Base-by-base conservation (phyloP, 1,140 invertebrate species). In the Gryllus bimaculatus region DNA sequence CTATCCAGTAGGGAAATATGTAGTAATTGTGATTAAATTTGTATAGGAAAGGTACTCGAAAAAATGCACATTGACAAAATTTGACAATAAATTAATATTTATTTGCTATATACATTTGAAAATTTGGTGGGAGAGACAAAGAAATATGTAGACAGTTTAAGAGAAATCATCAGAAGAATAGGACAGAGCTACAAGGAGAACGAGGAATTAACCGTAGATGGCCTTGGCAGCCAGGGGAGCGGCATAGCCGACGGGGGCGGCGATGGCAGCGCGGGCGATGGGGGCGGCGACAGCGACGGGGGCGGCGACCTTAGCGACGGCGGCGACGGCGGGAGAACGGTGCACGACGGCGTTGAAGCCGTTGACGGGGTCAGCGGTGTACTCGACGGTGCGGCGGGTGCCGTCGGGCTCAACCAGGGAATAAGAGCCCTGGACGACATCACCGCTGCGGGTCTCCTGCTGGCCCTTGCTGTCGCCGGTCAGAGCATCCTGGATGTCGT, bases 191-290 rank as follows among this genome's bases (percentile, higher is more conserved):
- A 18, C 0, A 66, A 10, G 54, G 7, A 1, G 18, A 18, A 13
- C 1, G 54, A 3, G 18, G 10, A 7, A 1, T 66, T 66, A 66
- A 66, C 54, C 54, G 2, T 13, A 18, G 54, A 13, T 13, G 54
- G 54, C 54, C 10, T 18, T 10, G 54, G 54, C 54, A 66, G 54
- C 54, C 54, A 66, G 18, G 54, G 54, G 54, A 18, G 87, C 86
- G 76, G 88, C 81, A 49, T 86, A 79, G 66, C 85, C 84, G 79
- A 84, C 84, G 79, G 89, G 81, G 48, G 84, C 81, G 79, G 88
- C 78, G 79, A 89, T 85, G 88, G 89, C 82, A 8, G 82, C 82
- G 8, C 20, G 21, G 47, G 26, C n/a, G 66, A 73, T 73, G 26
- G 26, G 26, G 26, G n/a, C n/a, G n/a, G n/a, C 26, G 26, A 18